Conservation (phyloP, 2,797 vertebrate species). For the Lycodopsis pacificus region DNA sequence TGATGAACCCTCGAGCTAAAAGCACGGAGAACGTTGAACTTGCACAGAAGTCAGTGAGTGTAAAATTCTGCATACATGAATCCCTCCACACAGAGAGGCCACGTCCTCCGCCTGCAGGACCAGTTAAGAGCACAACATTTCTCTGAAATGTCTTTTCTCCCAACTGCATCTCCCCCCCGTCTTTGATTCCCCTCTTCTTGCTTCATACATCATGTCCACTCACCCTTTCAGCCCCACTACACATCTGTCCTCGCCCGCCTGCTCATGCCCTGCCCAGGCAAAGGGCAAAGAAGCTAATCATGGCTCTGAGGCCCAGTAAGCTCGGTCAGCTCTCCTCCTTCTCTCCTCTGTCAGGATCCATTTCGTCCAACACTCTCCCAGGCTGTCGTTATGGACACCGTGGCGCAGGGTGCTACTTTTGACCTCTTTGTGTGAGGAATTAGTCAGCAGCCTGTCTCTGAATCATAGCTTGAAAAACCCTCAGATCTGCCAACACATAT, state of each 20-base stretch:
- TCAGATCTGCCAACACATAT: slow-evolving; percentile 30
- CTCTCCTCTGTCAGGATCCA: slow-evolving; percentile 66
- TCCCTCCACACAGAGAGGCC: slow-evolving; percentile 27
- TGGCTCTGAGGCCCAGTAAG: slow-evolving; percentile 69
- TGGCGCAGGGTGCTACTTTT: slow-evolving; percentile 58
- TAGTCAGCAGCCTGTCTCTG: slow-evolving; percentile 58
- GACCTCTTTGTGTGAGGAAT: slow-evolving; percentile 62
- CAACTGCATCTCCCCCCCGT: not conserved
- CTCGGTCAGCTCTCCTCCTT: slow-evolving; percentile 64
- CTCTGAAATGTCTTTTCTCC: slow-evolving; percentile 45
- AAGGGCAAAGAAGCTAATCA: slow-evolving; percentile 78
- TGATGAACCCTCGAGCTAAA: slow-evolving; percentile 16
- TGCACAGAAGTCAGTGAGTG: slow-evolving; percentile 16
- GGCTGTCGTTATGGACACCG: slow-evolving; percentile 63
- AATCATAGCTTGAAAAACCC: slow-evolving; percentile 45
- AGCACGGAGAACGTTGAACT: slow-evolving; percentile 21
- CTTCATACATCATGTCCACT: slow-evolving; percentile 53
- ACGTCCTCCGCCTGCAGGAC: slow-evolving; percentile 22
- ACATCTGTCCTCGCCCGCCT: slow-evolving; percentile 46
- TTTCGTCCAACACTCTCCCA: slow-evolving; percentile 62
- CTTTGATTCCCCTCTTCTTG: slow-evolving; percentile 42
- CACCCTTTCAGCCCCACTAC: slow-evolving; percentile 47
- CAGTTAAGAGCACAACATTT: slow-evolving; percentile 26
- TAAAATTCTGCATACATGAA: slow-evolving; percentile 22
- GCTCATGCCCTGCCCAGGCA: slow-evolving; percentile 59